Conservation (phyloP, 2,113 vertebrate genomes). For the Macrotis lagotis region DNA sequence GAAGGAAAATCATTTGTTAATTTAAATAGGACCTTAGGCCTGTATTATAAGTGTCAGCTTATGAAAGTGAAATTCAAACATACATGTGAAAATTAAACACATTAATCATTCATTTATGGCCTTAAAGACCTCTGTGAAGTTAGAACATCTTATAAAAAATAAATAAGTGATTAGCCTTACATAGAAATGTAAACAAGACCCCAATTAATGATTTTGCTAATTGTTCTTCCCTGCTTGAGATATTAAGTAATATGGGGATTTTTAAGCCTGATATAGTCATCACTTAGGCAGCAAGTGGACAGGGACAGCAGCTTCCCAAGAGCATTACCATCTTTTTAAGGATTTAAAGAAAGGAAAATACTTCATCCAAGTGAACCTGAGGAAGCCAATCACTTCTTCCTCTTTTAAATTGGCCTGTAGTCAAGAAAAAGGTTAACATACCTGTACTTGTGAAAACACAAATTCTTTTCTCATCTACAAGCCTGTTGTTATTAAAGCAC, state of each 20-base stretch:
- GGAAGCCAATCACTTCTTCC: background rate
- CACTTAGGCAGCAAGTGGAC: background rate
- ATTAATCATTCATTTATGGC: background rate
- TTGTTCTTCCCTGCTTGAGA: constrained; percentile 27
- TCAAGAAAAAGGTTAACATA: constrained; percentile 55
- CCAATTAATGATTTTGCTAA: constrained; percentile 14
- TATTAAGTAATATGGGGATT: background rate
- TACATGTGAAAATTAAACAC: constrained; percentile 37
- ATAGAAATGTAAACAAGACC: constrained; percentile 6
- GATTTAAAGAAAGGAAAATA: background rate
- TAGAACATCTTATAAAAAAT: constrained; percentile 21
- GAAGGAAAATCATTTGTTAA: constrained; percentile 19
- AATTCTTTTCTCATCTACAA: constrained; percentile 39
- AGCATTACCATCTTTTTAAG: background rate
- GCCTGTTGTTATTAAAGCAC: constrained; percentile 57
- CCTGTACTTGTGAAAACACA: constrained; percentile 55
- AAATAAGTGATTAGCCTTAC: constrained; percentile 28
- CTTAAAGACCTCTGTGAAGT: constrained; percentile 2
- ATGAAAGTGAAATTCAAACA: constrained; percentile 1
- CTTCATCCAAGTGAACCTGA: background rate
- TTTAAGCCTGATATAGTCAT: background rate
- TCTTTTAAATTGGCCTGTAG: constrained; percentile 32
- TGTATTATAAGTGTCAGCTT: constrained; percentile 17
- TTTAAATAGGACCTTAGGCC: constrained; percentile 26
- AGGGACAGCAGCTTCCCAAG: background rate